A percentile compares a stretch with the other conserved stretches of the same genome.
These are phyloP conservation scores for Eupsilia transversa DNA, from an alignment of 2,888 invertebrate genomes.

Conservation along the genomic window DNA sequence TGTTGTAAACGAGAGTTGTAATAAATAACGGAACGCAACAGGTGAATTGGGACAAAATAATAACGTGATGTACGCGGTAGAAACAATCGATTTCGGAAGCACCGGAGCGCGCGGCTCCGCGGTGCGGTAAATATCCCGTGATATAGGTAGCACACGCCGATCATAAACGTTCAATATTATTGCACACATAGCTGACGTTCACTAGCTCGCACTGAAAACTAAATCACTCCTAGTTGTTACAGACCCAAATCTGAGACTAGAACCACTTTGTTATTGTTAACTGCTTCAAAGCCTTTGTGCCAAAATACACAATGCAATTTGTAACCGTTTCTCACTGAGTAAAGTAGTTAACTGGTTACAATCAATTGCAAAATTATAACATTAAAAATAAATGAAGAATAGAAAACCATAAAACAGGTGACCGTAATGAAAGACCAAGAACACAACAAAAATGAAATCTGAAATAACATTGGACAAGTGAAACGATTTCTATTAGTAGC, in stretches of 20 bases:
- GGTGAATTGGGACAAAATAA: slow-evolving; percentile 40
- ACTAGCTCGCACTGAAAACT: slow-evolving; percentile 14
- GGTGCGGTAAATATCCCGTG: slow-evolving; percentile 20
- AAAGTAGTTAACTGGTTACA: background rate
- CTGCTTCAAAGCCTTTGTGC: slow-evolving; percentile 3
- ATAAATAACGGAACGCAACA: slow-evolving; percentile 35
- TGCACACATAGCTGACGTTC: slow-evolving; percentile 8
- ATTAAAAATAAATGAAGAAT: background rate
- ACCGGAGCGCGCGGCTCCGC: slow-evolving; percentile 50
- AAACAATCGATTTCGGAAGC: slow-evolving; percentile 63
- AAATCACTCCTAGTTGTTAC: slow-evolving; percentile 8
- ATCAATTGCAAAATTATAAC: background rate
- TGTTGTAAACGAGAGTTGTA: slow-evolving; percentile 38
- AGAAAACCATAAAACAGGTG: background rate
- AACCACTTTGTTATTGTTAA: slow-evolving; percentile 13
- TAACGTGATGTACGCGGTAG: slow-evolving; percentile 26
- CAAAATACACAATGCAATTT: slow-evolving; percentile 5
- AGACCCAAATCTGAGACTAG: background rate
- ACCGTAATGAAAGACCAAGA: slow-evolving; percentile 24
- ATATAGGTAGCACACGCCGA: slow-evolving; percentile 31
- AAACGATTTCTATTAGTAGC: slow-evolving; percentile 32
- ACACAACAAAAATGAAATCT: slow-evolving; percentile 30
- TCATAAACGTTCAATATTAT: slow-evolving; percentile 23
- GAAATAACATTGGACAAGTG: slow-evolving; percentile 30
- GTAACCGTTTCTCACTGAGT: background rate